phyloP scores from a whole-genome alignment of 2,113 vertebrate genomes.

The Malurus alboscapulatus region DNA sequence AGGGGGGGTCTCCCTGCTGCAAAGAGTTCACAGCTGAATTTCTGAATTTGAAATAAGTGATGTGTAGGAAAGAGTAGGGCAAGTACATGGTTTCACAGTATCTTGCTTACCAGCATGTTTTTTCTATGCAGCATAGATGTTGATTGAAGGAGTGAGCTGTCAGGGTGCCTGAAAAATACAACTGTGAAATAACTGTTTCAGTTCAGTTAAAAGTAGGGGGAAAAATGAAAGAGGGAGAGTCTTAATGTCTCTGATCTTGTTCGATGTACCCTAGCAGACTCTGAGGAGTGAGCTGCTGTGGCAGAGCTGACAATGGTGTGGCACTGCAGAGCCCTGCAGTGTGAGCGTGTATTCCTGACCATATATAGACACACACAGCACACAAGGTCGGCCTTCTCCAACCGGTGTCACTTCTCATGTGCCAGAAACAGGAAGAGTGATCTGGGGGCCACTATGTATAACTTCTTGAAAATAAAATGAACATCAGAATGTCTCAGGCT shows the following conservation, averaged over 20 bases:
- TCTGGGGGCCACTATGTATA: fast-evolving
- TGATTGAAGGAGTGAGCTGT: background rate
- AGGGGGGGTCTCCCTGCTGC: background rate
- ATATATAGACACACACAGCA: constrained; percentile 73
- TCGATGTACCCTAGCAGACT: background rate
- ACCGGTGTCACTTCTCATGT: constrained; percentile 31
- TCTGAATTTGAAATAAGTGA: background rate
- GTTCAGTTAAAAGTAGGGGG: background rate
- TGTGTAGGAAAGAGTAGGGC: background rate
- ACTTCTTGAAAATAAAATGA: background rate
- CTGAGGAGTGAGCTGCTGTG: background rate
- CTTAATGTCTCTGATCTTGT: fast-evolving
- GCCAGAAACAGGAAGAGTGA: constrained; percentile 73
- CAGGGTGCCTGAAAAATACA: background rate
- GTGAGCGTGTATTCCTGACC: constrained; percentile 64
- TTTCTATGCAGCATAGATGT: background rate
- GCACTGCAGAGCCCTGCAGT: background rate
- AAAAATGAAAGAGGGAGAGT: fast-evolving
- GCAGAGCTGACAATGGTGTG: fast-evolving
- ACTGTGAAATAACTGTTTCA: background rate
- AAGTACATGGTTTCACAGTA: background rate
- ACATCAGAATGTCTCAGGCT: background rate
- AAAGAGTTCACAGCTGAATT: background rate
- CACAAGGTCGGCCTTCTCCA: constrained; percentile 11
- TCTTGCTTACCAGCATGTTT: background rate